phyloP scores from a whole-genome alignment of 2,888 invertebrate species.

The Macrophya annulata region DNA sequence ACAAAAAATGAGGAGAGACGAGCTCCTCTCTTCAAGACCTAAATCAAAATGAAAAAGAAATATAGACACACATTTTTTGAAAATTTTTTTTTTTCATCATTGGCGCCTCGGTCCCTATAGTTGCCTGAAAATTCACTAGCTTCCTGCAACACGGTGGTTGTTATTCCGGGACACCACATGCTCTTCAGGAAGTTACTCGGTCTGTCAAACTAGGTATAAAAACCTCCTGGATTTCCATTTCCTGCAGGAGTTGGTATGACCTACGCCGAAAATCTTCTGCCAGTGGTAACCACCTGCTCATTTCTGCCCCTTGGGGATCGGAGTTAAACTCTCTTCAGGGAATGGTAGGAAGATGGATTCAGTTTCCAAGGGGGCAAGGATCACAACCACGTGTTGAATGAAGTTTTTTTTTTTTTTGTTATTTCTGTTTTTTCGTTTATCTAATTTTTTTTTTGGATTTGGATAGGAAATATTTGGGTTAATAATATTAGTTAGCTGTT shows the following conservation, averaged over 20 bases:
- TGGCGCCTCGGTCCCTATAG: slow-evolving; percentile 4
- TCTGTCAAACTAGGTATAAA: slow-evolving; percentile 55
- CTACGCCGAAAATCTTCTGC: slow-evolving; percentile 64
- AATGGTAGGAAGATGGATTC: slow-evolving; percentile 17
- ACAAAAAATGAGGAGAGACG: not conserved
- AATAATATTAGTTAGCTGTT: not conserved
- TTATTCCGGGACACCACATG: slow-evolving; percentile 69
- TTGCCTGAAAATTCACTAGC: not conserved
- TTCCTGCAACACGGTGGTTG: slow-evolving; percentile 62
- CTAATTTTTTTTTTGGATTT: not conserved
- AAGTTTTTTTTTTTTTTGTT: not conserved
- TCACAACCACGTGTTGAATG: slow-evolving; percentile 48
- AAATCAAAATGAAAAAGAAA: not conserved
- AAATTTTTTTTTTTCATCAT: not conserved
- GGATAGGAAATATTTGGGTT: not conserved
- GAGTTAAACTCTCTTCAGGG: slow-evolving; percentile 13
- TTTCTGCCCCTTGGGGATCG: slow-evolving; percentile 63
- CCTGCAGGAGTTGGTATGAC: slow-evolving; percentile 66
- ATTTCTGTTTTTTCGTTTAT: not conserved
- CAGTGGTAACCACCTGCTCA: slow-evolving; percentile 71
- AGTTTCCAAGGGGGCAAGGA: slow-evolving; percentile 38
- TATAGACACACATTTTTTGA: not conserved
- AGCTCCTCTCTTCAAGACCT: not conserved
- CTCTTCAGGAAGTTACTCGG: slow-evolving; percentile 67
- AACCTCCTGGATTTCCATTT: slow-evolving; percentile 63